phyloP scores from a whole-genome alignment of 1,140 invertebrate species.

The Doryteuthis pealeii region DNA sequence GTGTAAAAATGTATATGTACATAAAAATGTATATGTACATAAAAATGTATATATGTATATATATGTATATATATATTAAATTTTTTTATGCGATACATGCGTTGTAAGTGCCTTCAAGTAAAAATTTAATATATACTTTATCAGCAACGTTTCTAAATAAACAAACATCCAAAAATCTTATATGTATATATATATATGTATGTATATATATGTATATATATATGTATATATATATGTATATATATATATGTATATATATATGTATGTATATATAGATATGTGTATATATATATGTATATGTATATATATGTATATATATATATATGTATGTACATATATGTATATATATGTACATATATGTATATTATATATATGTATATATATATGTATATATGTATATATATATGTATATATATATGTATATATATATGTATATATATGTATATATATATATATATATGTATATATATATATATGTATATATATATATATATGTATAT shows the following conservation, averaged over 20 bases:
- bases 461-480: not conserved
- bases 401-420: not conserved
- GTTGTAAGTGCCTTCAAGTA: no score
- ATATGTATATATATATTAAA: not conserved
- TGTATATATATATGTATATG: not conserved
- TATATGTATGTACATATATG: not conserved
- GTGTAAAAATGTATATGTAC: no score
- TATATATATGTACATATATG: not conserved
- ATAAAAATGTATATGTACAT: no score
- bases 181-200: not conserved
- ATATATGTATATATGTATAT: not conserved
- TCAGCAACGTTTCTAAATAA: no score
- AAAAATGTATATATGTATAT: no score
- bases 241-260: not conserved
- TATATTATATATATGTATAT: no score
- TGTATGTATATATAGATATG: no score
- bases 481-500: not conserved
- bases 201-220: not conserved
- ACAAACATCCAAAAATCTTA: no score
- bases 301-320: not conserved
- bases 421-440: conserved; percentile 1
- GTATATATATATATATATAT: conserved; percentile 1
- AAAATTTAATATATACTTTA: no score
- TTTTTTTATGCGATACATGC: no score
- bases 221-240: not conserved